Evolutionary conservation across 1,140 invertebrate species (phyloP), one percentile per base, ranked within the genome.

Genomic region (Whitmania pigra): DNA sequence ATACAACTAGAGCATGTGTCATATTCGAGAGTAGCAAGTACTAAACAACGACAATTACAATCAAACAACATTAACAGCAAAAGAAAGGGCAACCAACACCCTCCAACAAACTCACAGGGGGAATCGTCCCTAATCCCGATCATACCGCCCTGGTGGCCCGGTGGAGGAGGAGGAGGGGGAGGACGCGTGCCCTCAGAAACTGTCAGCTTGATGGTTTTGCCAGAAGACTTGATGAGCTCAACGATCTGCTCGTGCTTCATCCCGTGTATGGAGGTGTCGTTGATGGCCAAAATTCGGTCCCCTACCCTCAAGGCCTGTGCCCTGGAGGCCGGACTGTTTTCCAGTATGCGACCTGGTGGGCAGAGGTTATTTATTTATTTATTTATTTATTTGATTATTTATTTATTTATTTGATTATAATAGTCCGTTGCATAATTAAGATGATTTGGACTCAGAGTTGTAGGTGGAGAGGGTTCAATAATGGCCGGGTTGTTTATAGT

Each of bases 221-320:
- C 94, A 2, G 92, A 94, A 77, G 94, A 92, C 82, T 97, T 97
- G 69, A 87, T 87, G n/a, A 87, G 79, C 82, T 94, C 94, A 17
- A 98, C 94, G 71, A 97, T 94, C 79, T 98, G 94, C 71, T 93
- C 93, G 80, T 99, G 95, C 77, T 91, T 90, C 80, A 97, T 87
- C 11, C 29, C 29, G 78, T 90, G 88, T 70, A 97, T 95, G 74
- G 94, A 88, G 68, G 90, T 88, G 66, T 91, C 90, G 85, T 99
- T 99, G 0, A 99, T 94, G 9, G 93, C 93, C 18, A 95, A 75
- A 2, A 99, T 97, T 74, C 92, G 89, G 84, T 99, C 95, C 0
- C 94, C 94, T 13, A 98, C 89, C 78, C 90, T 90, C 0, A 99
- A 83, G 66, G 88, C 86, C 0, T 89, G 90, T 82, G 93, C 96